These are phyloP conservation scores for Ranitomeya variabilis DNA, from an alignment of 2,113 vertebrate species.

Conservation along the genomic window DNA sequence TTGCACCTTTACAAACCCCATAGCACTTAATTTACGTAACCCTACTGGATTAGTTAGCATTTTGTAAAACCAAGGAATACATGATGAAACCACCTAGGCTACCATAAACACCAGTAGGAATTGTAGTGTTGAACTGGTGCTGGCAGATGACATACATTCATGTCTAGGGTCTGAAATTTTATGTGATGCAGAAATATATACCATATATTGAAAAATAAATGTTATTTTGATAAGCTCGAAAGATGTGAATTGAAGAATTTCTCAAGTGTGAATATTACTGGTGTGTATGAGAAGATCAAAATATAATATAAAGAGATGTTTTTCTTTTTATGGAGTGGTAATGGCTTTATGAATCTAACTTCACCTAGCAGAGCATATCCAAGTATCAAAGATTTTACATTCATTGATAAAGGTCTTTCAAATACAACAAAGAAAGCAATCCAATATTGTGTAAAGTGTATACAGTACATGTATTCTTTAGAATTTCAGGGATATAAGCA, in stretches of 20 bases:
- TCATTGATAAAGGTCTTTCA: neutral
- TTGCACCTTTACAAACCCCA: slow-evolving; percentile 44
- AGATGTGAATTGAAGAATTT: slow-evolving; percentile 6
- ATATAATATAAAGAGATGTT: neutral
- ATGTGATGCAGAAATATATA: neutral
- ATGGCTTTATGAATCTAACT: neutral
- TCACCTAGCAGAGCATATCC: neutral
- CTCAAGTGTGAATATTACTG: neutral
- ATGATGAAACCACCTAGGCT: neutral
- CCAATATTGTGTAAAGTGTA: neutral
- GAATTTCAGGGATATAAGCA: neutral
- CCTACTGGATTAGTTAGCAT: slow-evolving; percentile 37
- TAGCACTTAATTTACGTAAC: slow-evolving; percentile 33
- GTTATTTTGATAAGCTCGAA: slow-evolving; percentile 22
- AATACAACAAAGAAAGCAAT: neutral
- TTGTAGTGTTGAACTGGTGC: neutral
- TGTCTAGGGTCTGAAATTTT: slow-evolving; percentile 5
- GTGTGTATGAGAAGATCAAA: neutral
- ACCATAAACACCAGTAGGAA: neutral
- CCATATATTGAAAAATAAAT: neutral
- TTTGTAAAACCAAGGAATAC: slow-evolving; percentile 47
- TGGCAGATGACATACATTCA: slow-evolving; percentile 11
- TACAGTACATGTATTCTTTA: neutral
- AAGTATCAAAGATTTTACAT: neutral
- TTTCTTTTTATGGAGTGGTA: neutral